Evolutionary conservation across 1,140 invertebrate genomes (phyloP).

Genomic region (Lerema accius): DNA sequence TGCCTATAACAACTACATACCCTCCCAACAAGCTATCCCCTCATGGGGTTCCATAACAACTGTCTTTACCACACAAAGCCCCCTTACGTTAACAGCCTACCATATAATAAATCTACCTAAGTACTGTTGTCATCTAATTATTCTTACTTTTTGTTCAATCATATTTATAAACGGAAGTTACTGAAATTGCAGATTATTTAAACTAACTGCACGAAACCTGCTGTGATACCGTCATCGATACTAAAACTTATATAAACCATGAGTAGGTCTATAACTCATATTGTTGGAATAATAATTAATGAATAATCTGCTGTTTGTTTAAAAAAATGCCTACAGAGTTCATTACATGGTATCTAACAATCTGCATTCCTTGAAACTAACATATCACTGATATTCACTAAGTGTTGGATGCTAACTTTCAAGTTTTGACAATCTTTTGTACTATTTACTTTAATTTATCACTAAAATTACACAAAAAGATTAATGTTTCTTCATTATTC

Average conservation of each 20-base stretch:
- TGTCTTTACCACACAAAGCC: conserved; percentile 43
- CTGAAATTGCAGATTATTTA: conserved; percentile 11
- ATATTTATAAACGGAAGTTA: conserved; percentile 23
- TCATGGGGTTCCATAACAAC: conserved; percentile 35
- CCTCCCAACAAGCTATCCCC: conserved; percentile 34
- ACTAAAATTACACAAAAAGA: not conserved
- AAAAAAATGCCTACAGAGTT: conserved; percentile 24
- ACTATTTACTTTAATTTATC: conserved; percentile 1
- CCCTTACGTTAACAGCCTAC: conserved; percentile 40
- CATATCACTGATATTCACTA: conserved; percentile 30
- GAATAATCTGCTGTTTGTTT: conserved; percentile 14
- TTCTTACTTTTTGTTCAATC: conserved; percentile 31
- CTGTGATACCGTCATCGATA: conserved; percentile 10
- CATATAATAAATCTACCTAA: conserved; percentile 57
- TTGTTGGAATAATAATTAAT: conserved; percentile 10
- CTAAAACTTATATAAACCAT: conserved; percentile 14
- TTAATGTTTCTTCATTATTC: not conserved
- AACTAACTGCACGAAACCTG: conserved; percentile 8
- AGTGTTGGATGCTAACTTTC: conserved; percentile 32
- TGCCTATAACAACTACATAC: conserved; percentile 49
- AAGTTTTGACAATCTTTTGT: conserved; percentile 15
- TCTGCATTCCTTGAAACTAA: conserved; percentile 24
- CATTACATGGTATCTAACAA: conserved; percentile 24
- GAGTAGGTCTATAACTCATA: conserved; percentile 11
- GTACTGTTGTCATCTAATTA: conserved; percentile 51